phyloP scores from a whole-genome alignment of 1,140 invertebrate genomes.

The Bombus consobrinus region DNA sequence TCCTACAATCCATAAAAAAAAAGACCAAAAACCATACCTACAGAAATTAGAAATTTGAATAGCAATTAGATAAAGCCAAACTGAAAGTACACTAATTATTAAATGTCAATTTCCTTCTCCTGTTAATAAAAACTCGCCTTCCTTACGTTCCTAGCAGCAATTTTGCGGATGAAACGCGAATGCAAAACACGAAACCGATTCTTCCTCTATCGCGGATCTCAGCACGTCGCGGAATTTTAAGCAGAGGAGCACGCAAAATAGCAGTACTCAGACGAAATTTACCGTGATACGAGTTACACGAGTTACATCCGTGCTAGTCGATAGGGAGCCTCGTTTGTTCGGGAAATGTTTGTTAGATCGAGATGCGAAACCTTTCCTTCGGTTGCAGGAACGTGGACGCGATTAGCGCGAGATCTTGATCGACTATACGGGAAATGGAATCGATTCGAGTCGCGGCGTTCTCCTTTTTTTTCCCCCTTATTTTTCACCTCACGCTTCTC shows the following conservation, averaged over 20 bases:
- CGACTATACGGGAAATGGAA: conserved; percentile 16
- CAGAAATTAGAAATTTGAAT: too few species aligned
- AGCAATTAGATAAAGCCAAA: too few species aligned
- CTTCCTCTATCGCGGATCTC: not conserved
- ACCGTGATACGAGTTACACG: not conserved
- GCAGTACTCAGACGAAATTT: conserved; percentile 1
- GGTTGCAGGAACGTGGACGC: not conserved
- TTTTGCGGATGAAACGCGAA: not conserved
- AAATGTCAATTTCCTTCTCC: too few species aligned
- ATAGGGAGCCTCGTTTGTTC: conserved; percentile 2
- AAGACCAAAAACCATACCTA: too few species aligned
- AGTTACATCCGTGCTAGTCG: not conserved
- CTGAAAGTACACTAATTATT: too few species aligned
- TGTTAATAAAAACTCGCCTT: too few species aligned
- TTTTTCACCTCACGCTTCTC: not conserved
- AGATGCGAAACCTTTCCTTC: not conserved
- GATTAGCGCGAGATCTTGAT: conserved; percentile 9
- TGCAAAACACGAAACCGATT: conserved; percentile 23
- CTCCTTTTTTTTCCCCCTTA: not conserved
- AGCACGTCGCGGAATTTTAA: conserved; percentile 28
- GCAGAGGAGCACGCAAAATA: not conserved
- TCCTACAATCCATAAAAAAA: too few species aligned
- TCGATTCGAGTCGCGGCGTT: not conserved
- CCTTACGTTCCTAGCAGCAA: not conserved
- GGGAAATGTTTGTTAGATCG: not conserved